Evolutionary conservation across 2,888 invertebrate species (phyloP), one percentile per base, ranked within the genome.

Genomic region (Ophion costatus): DNA sequence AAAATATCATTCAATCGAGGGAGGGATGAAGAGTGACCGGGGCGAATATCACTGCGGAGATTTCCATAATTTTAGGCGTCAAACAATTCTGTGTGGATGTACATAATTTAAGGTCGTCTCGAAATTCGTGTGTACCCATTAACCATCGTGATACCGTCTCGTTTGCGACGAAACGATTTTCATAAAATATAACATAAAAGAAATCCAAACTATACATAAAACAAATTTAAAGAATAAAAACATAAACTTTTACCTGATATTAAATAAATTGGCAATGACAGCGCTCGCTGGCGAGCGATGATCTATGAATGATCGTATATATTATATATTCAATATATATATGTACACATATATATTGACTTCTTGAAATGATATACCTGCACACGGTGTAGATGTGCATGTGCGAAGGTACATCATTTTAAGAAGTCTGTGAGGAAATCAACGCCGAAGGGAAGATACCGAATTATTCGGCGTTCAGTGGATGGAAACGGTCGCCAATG

Each of bases 261-360:
- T 87, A 87, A 88, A 81, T 89, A 87, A 87, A 79, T 89, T 70
- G 82, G 79, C 69, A 89, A 90, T 88, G 88, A 88, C 86, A 90
- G 90, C 89, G 91, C 93, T 93, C 93, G 93, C 93, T 89, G 93
- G 93, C 93, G 93, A 93, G 93, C 91, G 91, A 91, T 89, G 90
- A 91, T 89, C 88, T 88, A 91, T 90, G 57, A 90, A 79, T 80
- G 86, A 87, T 86, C 86, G 87, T 87, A 86, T 69, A 88, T 59
- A 59, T 59, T 22, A 59, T 87, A 77, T 70, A 64, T 38, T 76
- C 29, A 51, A 70, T 56, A 73, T 29, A 73, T 29, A 76, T 64
- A 80, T 45, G 57, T 59, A 70, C 2, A 57, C 64, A 38, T 66
- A 76, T 51, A 51, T 51, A 51, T 51, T 51, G 51, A 51, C 51